These are phyloP conservation scores for Microctonus aethiopoides DNA, from an alignment of 2,888 invertebrate genomes.

Conservation along the genomic window DNA sequence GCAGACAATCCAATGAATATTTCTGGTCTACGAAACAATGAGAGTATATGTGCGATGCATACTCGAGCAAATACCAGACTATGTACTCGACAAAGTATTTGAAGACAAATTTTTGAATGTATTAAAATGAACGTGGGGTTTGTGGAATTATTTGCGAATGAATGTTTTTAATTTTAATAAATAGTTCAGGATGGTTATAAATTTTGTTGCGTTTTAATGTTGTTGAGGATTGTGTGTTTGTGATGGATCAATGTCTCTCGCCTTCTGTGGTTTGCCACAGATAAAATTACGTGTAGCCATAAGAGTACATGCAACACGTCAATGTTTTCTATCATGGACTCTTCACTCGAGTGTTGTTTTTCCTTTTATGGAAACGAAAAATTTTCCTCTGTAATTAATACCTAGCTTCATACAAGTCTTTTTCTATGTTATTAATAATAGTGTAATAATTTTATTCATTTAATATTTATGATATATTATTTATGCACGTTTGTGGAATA, in stretches of 20 bases:
- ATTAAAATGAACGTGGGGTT: not conserved
- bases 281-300: not conserved
- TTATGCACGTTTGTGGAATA: too few species aligned
- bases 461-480: too few species aligned
- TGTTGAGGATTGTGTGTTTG: not conserved
- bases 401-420: not conserved
- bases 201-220: too few species aligned
- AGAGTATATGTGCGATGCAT: constrained; percentile 4
- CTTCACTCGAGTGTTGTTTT: not conserved
- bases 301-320: not conserved
- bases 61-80: not conserved
- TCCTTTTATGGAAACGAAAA: not conserved
- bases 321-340: not conserved
- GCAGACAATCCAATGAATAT: not conserved
- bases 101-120: not conserved
- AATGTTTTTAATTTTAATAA: too few species aligned
- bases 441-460: not conserved
- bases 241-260: not conserved
- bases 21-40: constrained; percentile 6
- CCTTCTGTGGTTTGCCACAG: not conserved
- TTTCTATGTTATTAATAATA: not conserved
- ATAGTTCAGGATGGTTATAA: too few species aligned
- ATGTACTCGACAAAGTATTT: not conserved
- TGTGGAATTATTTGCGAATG: too few species aligned
- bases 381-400: not conserved